phyloP scores from a whole-genome alignment of 2,797 vertebrate species.

The Kryptopterus vitreolus region DNA sequence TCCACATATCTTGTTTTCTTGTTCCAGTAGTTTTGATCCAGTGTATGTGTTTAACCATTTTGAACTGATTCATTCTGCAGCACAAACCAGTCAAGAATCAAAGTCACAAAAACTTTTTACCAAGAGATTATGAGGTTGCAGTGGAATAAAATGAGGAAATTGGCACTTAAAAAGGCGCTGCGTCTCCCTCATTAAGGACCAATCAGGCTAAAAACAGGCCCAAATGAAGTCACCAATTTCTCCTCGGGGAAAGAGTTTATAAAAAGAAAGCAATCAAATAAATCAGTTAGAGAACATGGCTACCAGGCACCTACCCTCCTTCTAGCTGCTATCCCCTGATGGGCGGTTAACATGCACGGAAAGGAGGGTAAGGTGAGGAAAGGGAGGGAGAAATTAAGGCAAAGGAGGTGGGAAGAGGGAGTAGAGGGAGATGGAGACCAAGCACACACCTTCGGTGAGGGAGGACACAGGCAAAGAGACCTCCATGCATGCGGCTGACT shows the following conservation, averaged over 20 bases:
- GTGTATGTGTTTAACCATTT: background rate
- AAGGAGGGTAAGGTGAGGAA: background rate
- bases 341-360: constrained; percentile 45
- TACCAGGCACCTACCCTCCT: constrained; percentile 32
- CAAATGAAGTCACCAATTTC: constrained; percentile 43
- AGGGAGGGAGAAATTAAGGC: constrained; percentile 12
- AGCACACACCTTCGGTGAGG: constrained; percentile 93
- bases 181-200: constrained; percentile 18
- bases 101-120: constrained; percentile 50
- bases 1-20: constrained; percentile 3
- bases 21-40: constrained; percentile 3
- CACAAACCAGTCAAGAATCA: constrained; percentile 45
- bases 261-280: constrained; percentile 49
- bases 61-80: background rate
- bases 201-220: constrained; percentile 16
- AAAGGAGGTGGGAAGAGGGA: constrained; percentile 51
- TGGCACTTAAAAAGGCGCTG: constrained; percentile 28
- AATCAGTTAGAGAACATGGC: constrained; percentile 34
- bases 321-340: constrained; percentile 48
- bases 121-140: background rate
- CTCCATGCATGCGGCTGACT: constrained; percentile 99
- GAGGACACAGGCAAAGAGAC: constrained; percentile 93
- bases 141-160: constrained; percentile 29
- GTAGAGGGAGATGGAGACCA: constrained; percentile 59
- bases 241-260: constrained; percentile 24